Evolutionary conservation across 2,888 invertebrate genomes (phyloP).

Genomic region (Cremastobaeus sp.): DNA sequence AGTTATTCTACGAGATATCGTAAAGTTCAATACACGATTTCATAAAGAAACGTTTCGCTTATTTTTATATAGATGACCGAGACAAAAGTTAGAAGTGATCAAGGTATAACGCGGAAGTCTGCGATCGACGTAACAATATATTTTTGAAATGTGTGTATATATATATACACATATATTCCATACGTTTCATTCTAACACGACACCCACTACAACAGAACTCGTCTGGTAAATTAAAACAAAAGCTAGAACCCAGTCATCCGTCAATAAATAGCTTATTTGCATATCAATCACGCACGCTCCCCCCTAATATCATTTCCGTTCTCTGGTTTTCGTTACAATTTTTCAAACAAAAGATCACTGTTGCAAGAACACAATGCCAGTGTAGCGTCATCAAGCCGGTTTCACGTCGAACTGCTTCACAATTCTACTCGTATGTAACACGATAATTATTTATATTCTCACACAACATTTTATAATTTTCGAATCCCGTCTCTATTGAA

Average conservation of each 20-base stretch:
- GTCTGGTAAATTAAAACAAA: constrained; percentile 40
- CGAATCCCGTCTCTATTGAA: background rate
- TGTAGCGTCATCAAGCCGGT: constrained; percentile 27
- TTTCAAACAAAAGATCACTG: no score
- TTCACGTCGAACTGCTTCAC: constrained; percentile 22
- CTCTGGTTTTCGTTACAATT: constrained; percentile 3
- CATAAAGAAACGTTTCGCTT: constrained; percentile 25
- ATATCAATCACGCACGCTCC: constrained; percentile 38
- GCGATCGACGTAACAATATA: constrained; percentile 53
- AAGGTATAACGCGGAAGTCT: constrained; percentile 27
- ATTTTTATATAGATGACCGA: constrained; percentile 27
- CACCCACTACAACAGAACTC: constrained; percentile 47
- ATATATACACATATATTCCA: constrained; percentile 46
- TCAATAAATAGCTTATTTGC: constrained; percentile 53
- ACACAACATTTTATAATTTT: constrained; percentile 7
- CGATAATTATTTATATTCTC: constrained; percentile 13
- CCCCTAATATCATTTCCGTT: constrained; percentile 22
- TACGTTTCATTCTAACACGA: constrained; percentile 53
- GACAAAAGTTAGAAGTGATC: constrained; percentile 30
- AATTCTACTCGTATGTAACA: constrained; percentile 10
- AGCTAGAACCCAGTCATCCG: constrained; percentile 34
- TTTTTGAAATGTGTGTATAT: constrained; percentile 23
- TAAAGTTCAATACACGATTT: constrained; percentile 21
- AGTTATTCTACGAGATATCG: constrained; percentile 1
- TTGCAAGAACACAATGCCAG: constrained; percentile 33